Evolutionary conservation across 2,797 vertebrate species (phyloP).

Genomic region (Premnoplex brunnescens): DNA sequence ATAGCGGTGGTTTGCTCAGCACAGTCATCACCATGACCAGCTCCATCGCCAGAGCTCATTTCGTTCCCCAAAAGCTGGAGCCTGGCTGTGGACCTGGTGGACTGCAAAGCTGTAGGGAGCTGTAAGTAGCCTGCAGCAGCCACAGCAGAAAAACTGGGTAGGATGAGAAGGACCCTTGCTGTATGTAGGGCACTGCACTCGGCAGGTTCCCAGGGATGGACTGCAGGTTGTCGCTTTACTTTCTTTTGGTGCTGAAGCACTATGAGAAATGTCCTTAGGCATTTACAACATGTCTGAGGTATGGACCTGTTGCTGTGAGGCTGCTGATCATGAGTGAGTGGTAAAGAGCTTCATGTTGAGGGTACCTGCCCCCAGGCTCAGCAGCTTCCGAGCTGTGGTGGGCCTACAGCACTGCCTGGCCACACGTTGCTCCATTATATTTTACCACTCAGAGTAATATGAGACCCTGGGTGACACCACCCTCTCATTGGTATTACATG

Average conservation of each 20-base stretch:
- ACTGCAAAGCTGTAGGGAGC: background rate
- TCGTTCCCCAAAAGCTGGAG: background rate
- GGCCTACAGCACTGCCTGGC: background rate
- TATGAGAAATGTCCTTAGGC: background rate
- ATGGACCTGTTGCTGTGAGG: background rate
- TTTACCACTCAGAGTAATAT: background rate
- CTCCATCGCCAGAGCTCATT: fast-evolving
- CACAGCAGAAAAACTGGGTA: background rate
- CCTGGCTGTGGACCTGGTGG: background rate
- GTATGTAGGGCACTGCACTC: fast-evolving
- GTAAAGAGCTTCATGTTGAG: background rate
- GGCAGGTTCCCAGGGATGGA: background rate
- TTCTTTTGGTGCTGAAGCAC: background rate
- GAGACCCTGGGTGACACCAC: background rate
- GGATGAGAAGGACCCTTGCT: background rate
- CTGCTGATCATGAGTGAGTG: background rate
- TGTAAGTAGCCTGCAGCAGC: fast-evolving
- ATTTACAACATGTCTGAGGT: background rate
- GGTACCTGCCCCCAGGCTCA: background rate
- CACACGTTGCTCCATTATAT: background rate
- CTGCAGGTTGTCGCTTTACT: background rate
- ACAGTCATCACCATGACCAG: fast-evolving
- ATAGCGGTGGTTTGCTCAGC: background rate
- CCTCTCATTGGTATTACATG: background rate
- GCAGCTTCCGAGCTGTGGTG: background rate